Conservation (phyloP, 2,888 invertebrate genomes). For the Oeneis ivallda region DNA sequence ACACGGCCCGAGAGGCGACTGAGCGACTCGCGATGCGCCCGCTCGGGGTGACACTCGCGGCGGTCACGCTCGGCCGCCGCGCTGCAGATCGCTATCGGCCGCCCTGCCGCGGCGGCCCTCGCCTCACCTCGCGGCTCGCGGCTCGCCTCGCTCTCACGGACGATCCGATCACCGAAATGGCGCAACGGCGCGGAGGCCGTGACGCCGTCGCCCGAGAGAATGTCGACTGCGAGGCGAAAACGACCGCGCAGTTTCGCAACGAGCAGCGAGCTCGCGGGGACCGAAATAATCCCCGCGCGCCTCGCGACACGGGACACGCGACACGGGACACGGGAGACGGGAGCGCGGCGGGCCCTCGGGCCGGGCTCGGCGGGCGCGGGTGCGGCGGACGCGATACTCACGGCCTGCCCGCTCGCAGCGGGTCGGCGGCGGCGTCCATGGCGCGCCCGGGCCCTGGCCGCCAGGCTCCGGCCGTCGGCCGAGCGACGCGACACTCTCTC, state of each 20-base stretch:
- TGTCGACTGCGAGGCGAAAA: slow-evolving; percentile 71
- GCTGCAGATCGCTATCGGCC: slow-evolving; percentile 68
- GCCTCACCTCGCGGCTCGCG: slow-evolving; percentile 43
- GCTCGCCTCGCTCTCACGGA: slow-evolving; percentile 56
- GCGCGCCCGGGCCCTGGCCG: slow-evolving; percentile 79
- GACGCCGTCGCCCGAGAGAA: slow-evolving; percentile 78
- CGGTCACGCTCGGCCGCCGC: slow-evolving; percentile 78
- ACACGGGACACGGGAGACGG: slow-evolving; percentile 54
- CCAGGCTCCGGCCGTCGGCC: slow-evolving; percentile 77
- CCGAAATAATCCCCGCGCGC: slow-evolving; percentile 73
- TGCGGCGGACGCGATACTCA: slow-evolving; percentile 68
- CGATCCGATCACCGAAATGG: slow-evolving; percentile 75
- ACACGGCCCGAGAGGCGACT: slow-evolving; percentile 73
- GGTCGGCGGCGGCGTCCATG: slow-evolving; percentile 79
- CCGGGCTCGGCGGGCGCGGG: slow-evolving; percentile 37
- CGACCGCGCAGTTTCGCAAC: slow-evolving; percentile 77
- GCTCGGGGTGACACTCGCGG: slow-evolving; percentile 46
- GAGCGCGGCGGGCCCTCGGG: slow-evolving; percentile 49
- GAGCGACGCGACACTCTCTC: slow-evolving; percentile 79
- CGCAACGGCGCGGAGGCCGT: slow-evolving; percentile 79
- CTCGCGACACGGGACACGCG: slow-evolving; percentile 53
- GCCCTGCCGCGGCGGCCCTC: slow-evolving; percentile 54
- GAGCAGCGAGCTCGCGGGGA: slow-evolving; percentile 73
- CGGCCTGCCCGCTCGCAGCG: slow-evolving; percentile 79
- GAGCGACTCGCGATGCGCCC: slow-evolving; percentile 38